A percentile compares a stretch with the other conserved stretches of the same genome.
Conservation (phyloP, 2,797 vertebrate species). For the Odontamblyopus lacepedii region DNA sequence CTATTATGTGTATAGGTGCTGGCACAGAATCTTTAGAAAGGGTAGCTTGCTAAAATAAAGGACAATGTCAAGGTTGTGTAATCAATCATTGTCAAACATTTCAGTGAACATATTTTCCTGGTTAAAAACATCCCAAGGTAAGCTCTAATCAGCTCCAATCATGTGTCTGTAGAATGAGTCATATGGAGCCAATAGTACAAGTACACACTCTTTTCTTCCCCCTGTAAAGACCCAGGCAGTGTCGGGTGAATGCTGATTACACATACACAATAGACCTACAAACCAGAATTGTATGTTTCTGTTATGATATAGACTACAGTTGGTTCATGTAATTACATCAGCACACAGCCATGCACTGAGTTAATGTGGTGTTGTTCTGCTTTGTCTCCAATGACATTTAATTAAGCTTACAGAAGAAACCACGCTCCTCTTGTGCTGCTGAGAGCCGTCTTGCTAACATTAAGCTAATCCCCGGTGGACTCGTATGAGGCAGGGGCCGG, state of each 20-base stretch:
- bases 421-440: constrained; percentile 25
- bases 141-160: neutral
- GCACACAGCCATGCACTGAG: constrained; percentile 5
- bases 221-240: neutral
- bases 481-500: constrained; percentile 12
- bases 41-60: neutral
- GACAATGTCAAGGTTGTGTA: neutral
- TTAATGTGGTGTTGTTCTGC: constrained; percentile 22
- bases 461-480: constrained; percentile 45
- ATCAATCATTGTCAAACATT: neutral
- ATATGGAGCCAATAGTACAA: neutral
- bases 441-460: constrained; percentile 39
- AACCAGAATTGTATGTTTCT: constrained; percentile 19
- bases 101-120: neutral
- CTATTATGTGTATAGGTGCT: neutral
- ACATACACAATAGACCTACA: constrained; percentile 1
- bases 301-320: constrained; percentile 8
- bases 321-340: constrained; percentile 3
- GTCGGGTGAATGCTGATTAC: constrained; percentile 13
- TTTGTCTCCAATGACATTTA: constrained; percentile 55
- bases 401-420: constrained; percentile 42
- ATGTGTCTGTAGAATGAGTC: neutral
- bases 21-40: neutral
- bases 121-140: neutral
- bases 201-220: neutral